Base-by-base conservation (phyloP, 2,888 invertebrate genomes). In the Coronaproctus castanopsis region DNA sequence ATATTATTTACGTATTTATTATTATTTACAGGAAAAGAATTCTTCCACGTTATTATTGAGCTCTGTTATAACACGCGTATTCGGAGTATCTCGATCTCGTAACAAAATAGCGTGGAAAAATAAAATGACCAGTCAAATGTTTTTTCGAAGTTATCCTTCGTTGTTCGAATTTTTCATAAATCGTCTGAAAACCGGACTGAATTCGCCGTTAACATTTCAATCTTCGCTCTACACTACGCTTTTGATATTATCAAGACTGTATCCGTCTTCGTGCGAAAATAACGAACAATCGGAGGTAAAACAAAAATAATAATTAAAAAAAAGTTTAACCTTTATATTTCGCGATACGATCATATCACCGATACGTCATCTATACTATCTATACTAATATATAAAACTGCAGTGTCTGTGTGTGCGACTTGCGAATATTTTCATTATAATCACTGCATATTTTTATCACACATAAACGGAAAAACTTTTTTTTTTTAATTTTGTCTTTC, bases 1-100 rank as follows among this genome's bases (percentile, higher is more conserved):
- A n/a, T n/a, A n/a, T n/a, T n/a, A n/a, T n/a, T n/a, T n/a, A n/a
- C n/a, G n/a, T n/a, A n/a, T n/a, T n/a, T n/a, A n/a, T n/a, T n/a
- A n/a, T n/a, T n/a, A n/a, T n/a, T n/a, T 69, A 55, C 68, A 85
- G 84, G 84, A 86, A 69, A 78, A 89, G 62, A 96, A 95, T 72
- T 83, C 90, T 0, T 82, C 89, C 0, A 88, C 90, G 0, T 72
- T 95, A 58, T 72, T 95, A 57, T 85, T 90, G 69, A 82, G 87
- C 62, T 80, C 91, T 2, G 75, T 96, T 48, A 80, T 89, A 68
- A 82, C 82, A 53, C 78, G 93, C 64, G 82, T 89, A 64, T 93
- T 96, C 75, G 95, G 95, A 1, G 91, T 90, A 21, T 77, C 78
- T 66, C 75, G 84, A 58, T 76, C 77, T 0, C 71, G 73, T 5